phyloP scores from a whole-genome alignment of 2,888 invertebrate species.

The Leptinotarsa juncta region DNA sequence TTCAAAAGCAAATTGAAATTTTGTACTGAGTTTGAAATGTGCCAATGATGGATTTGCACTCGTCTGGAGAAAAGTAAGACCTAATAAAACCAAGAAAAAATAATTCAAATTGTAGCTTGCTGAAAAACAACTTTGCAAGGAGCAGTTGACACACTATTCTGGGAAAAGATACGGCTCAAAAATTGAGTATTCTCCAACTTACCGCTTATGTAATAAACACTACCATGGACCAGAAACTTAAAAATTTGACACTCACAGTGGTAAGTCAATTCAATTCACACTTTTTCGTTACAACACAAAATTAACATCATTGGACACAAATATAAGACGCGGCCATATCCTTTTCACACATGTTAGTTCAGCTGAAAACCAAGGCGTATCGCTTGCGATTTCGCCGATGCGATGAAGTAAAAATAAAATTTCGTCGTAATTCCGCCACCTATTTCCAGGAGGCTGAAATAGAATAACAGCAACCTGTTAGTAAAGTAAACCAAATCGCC shows the following conservation, averaged over 20 bases:
- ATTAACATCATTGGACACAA: slow-evolving; percentile 33
- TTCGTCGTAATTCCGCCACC: not conserved
- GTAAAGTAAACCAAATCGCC: not conserved
- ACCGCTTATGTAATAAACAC: slow-evolving; percentile 44
- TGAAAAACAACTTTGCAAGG: slow-evolving; percentile 26
- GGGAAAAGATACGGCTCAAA: slow-evolving; percentile 31
- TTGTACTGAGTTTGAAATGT: slow-evolving; percentile 5
- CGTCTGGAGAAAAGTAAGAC: not conserved
- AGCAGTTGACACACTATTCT: slow-evolving; percentile 31
- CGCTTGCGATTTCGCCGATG: slow-evolving; percentile 10
- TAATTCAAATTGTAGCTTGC: not conserved
- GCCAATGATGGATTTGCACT: not conserved
- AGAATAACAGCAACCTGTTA: not conserved
- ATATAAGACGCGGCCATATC: slow-evolving; percentile 46
- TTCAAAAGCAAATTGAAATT: slow-evolving; percentile 36
- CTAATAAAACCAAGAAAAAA: slow-evolving; percentile 13
- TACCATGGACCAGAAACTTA: slow-evolving; percentile 45
- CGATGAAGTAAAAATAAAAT: not conserved
- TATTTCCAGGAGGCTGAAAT: not conserved
- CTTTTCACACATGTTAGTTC: slow-evolving; percentile 37
- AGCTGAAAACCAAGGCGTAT: slow-evolving; percentile 29
- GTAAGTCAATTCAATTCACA: slow-evolving; percentile 36
- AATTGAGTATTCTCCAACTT: slow-evolving; percentile 32
- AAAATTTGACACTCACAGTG: slow-evolving; percentile 41
- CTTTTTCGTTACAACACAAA: slow-evolving; percentile 42